Evolutionary conservation across 1,140 invertebrate genomes (phyloP).

Genomic region (Pentalonia nigronervosa): DNA sequence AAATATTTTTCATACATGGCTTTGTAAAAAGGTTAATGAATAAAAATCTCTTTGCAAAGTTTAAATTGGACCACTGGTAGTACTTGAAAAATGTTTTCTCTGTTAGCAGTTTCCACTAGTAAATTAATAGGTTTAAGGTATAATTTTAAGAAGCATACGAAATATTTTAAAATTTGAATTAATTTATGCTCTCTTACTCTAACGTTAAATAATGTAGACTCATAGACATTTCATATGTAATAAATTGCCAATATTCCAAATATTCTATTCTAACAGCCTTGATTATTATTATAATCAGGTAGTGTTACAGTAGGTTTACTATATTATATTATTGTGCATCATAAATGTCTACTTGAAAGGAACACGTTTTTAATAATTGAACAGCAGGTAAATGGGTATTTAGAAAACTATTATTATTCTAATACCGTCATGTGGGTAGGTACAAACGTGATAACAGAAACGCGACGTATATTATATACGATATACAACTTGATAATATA

Average conservation of each 20-base stretch:
- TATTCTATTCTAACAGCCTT: background rate
- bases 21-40: background rate
- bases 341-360: background rate
- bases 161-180: background rate
- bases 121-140: background rate
- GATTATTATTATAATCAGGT: background rate
- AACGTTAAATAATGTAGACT: background rate
- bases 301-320: background rate
- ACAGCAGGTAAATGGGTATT: background rate
- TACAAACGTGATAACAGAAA: background rate
- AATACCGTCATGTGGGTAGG: background rate
- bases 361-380: background rate
- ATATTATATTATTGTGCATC: background rate
- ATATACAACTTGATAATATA: conserved; percentile 1
- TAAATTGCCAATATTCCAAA: background rate
- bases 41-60: background rate
- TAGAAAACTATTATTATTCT: conserved; percentile 19
- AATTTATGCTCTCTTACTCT: background rate
- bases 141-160: background rate
- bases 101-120: too few relatives aligned
- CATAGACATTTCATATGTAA: background rate
- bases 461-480: background rate
- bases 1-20: background rate
- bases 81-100: background rate
- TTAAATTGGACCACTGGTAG: background rate